phyloP scores from a whole-genome alignment of 1,140 invertebrate species.

The Calosoma granatense region DNA sequence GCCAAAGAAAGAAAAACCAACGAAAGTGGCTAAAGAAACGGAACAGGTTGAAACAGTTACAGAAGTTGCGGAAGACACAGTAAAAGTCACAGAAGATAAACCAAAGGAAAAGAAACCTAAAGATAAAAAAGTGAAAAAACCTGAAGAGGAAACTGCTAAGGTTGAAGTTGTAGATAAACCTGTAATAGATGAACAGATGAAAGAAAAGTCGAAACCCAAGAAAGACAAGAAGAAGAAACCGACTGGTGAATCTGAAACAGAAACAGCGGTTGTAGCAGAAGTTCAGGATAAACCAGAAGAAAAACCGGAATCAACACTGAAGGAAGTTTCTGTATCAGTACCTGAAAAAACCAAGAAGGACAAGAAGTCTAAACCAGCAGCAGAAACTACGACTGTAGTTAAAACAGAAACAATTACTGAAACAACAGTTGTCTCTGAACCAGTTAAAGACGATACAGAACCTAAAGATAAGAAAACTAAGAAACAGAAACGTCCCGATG shows the following conservation, averaged over 20 bases:
- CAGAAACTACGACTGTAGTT: background rate
- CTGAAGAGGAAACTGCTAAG: background rate
- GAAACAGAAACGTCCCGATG: too few species aligned
- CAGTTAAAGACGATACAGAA: background rate
- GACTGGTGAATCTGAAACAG: background rate
- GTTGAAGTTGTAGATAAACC: background rate
- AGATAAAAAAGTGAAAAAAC: slow-evolving; percentile 3
- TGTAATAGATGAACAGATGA: background rate
- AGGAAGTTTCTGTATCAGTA: background rate
- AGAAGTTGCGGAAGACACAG: background rate
- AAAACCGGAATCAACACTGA: too few species aligned
- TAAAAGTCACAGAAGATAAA: slow-evolving; percentile 4
- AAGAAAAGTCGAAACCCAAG: too few species aligned
- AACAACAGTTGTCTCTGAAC: background rate
- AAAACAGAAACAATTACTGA: background rate
- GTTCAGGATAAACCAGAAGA: background rate
- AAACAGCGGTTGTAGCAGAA: background rate
- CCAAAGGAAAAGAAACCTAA: slow-evolving; percentile 7
- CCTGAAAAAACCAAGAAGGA: too few species aligned
- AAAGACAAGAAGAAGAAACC: background rate
- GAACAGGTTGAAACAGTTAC: background rate
- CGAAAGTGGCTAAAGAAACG: background rate
- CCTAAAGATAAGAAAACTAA: background rate
- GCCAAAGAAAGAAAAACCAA: background rate
- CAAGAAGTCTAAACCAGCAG: background rate